These are phyloP conservation scores for Drosophila repleta DNA, from an alignment of 1,140 invertebrate genomes.

Conservation along the genomic window DNA sequence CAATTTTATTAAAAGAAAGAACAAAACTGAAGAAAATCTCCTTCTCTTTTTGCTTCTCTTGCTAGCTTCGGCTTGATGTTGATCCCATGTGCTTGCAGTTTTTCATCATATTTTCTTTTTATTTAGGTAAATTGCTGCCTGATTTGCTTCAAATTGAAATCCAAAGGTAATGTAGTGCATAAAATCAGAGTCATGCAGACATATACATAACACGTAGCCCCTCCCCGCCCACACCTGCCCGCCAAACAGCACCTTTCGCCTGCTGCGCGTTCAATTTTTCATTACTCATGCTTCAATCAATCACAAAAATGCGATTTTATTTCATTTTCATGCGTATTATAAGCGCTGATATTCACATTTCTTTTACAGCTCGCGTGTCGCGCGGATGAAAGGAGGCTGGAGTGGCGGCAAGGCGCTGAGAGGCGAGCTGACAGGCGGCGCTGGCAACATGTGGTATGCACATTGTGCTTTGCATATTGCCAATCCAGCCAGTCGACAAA, in stretches of 20 bases:
- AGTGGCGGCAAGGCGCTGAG: not conserved
- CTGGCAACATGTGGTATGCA: constrained; percentile 68
- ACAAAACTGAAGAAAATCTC: not conserved
- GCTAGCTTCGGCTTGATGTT: constrained; percentile 42
- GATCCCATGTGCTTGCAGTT: constrained; percentile 51
- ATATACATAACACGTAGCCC: constrained; percentile 62
- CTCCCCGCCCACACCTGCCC: not conserved
- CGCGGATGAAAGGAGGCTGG: constrained; percentile 7
- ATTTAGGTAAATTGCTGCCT: constrained; percentile 74
- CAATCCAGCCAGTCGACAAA: constrained; percentile 34
- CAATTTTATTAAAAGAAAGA: constrained; percentile 19
- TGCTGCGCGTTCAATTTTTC: constrained; percentile 76
- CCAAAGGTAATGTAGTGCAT: constrained; percentile 81
- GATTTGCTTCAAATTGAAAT: constrained; percentile 81
- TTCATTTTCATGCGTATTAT: constrained; percentile 82
- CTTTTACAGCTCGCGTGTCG: constrained; percentile 68
- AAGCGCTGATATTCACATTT: constrained; percentile 74
- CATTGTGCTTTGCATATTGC: constrained; percentile 68
- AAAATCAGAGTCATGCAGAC: constrained; percentile 82
- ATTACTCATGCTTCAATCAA: constrained; percentile 83
- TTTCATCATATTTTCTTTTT: constrained; percentile 57
- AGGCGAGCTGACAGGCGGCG: constrained; percentile 7
- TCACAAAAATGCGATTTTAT: constrained; percentile 81
- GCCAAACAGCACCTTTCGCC: constrained; percentile 43
- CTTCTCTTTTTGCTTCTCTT: constrained; percentile 14